phyloP scores from a whole-genome alignment of 2,797 vertebrate species.

The Muraenolepis orangiensis region DNA sequence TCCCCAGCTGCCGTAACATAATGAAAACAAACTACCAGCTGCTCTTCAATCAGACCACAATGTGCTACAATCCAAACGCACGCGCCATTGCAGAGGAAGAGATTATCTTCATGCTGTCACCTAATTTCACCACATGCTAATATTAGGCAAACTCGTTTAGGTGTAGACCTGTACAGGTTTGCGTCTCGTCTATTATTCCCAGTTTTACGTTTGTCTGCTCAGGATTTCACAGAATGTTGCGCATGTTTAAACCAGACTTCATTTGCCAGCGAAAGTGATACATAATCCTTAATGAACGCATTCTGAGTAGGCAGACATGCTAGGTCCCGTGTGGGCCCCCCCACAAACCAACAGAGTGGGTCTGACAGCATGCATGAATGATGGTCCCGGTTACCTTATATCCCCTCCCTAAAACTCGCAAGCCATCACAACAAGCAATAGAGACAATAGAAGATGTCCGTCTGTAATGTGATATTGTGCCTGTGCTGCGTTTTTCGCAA shows the following conservation, averaged over 20 bases:
- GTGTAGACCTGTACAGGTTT: no score
- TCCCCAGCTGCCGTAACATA: constrained; percentile 32
- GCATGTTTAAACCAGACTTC: no score
- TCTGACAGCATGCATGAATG: no score
- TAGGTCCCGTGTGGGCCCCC: no score
- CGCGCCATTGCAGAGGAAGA: background rate
- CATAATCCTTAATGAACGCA: no score
- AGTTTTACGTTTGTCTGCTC: no score
- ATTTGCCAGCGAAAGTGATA: no score
- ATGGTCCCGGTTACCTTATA: no score
- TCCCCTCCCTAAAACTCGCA: no score
- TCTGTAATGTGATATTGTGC: constrained; percentile 28
- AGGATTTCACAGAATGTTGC: no score
- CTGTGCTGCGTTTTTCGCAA: constrained; percentile 8
- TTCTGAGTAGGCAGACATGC: no score
- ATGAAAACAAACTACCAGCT: constrained; percentile 54
- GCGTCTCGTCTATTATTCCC: background rate
- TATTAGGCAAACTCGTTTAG: background rate
- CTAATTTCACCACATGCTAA: constrained; percentile 5
- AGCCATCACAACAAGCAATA: background rate
- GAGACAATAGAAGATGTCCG: constrained; percentile 32
- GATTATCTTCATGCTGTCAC: background rate
- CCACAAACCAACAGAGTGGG: no score
- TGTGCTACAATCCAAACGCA: constrained; percentile 11
- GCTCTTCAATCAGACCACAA: constrained; percentile 36